These are phyloP conservation scores for Larimichthys crocea DNA, from an alignment of 2,113 vertebrate genomes.

Conservation along the genomic window DNA sequence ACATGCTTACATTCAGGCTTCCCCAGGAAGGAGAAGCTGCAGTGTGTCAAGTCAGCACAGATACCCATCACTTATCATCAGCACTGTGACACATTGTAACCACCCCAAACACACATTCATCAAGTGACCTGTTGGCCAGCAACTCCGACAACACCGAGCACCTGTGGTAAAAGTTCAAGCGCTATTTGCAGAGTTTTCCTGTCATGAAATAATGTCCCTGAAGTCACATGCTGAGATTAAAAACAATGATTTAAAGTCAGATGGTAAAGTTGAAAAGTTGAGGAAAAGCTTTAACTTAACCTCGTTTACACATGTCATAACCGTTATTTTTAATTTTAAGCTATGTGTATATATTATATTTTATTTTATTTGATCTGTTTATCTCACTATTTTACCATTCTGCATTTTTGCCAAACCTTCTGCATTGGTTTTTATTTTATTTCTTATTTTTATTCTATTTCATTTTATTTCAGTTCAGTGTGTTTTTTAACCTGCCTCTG, in stretches of 20 bases:
- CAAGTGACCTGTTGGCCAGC: slow-evolving; percentile 38
- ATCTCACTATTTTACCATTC: too few relatives aligned
- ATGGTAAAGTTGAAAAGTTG: not conserved
- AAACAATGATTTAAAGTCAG: slow-evolving; percentile 20
- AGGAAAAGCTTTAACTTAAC: not conserved
- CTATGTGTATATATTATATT: too few relatives aligned
- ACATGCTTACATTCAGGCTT: slow-evolving; percentile 18
- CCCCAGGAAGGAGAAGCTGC: slow-evolving; percentile 61
- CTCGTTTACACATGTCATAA: too few relatives aligned
- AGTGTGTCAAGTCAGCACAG: slow-evolving; percentile 28
- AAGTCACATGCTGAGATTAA: not conserved
- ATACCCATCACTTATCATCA: slow-evolving; percentile 23
- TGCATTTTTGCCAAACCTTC: too few relatives aligned
- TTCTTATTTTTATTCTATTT: too few relatives aligned
- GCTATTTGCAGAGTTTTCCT: slow-evolving; percentile 28
- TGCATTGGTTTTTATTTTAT: too few relatives aligned
- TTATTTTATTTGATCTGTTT: too few relatives aligned
- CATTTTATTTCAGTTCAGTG: too few relatives aligned
- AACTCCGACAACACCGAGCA: not conserved
- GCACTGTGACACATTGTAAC: slow-evolving; percentile 8
- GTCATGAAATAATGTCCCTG: not conserved
- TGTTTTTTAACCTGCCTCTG: too few relatives aligned
- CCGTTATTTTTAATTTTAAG: too few relatives aligned
- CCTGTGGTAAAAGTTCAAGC: slow-evolving; percentile 34
- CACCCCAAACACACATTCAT: not conserved